These are phyloP conservation scores for Crematogaster levior DNA, from an alignment of 2,888 invertebrate genomes.

Conservation along the genomic window DNA sequence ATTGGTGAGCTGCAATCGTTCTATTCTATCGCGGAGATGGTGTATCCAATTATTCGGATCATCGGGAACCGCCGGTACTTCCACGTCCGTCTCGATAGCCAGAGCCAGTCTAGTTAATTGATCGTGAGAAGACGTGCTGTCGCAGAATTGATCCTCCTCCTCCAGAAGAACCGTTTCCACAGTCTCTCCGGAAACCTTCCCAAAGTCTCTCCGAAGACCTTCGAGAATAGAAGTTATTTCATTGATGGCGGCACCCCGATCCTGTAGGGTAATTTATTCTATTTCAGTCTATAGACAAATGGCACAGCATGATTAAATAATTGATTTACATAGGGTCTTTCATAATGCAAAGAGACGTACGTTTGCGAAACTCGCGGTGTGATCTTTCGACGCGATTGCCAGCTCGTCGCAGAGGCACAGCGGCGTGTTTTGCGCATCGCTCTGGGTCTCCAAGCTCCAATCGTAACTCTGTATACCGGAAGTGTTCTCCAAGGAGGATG, in stretches of 20 bases:
- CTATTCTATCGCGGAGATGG: conserved; percentile 77
- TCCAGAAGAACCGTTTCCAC: conserved; percentile 66
- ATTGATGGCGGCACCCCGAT: conserved; percentile 64
- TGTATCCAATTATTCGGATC: conserved; percentile 71
- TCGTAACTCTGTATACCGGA: conserved; percentile 78
- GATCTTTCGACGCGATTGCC: conserved; percentile 56
- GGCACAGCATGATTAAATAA: not conserved
- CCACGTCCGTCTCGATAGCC: conserved; percentile 77
- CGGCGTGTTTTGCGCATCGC: conserved; percentile 64
- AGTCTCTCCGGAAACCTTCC: conserved; percentile 69
- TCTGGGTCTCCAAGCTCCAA: conserved; percentile 73
- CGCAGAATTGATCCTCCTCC: conserved; percentile 77
- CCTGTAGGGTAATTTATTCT: conserved; percentile 36
- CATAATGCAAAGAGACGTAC: conserved; percentile 32
- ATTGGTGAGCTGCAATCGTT: conserved; percentile 75
- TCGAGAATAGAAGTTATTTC: conserved; percentile 76
- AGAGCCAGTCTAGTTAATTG: conserved; percentile 79
- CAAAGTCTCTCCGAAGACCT: conserved; percentile 68
- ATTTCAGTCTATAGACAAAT: not conserved
- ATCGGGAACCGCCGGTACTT: conserved; percentile 42
- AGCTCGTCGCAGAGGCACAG: conserved; percentile 65
- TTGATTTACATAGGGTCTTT: not conserved
- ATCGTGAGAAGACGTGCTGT: conserved; percentile 75
- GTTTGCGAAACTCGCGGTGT: conserved; percentile 37
- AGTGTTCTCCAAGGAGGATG: conserved; percentile 72